Conservation (phyloP, 2,888 invertebrate genomes). For the Spodoptera littoralis region DNA sequence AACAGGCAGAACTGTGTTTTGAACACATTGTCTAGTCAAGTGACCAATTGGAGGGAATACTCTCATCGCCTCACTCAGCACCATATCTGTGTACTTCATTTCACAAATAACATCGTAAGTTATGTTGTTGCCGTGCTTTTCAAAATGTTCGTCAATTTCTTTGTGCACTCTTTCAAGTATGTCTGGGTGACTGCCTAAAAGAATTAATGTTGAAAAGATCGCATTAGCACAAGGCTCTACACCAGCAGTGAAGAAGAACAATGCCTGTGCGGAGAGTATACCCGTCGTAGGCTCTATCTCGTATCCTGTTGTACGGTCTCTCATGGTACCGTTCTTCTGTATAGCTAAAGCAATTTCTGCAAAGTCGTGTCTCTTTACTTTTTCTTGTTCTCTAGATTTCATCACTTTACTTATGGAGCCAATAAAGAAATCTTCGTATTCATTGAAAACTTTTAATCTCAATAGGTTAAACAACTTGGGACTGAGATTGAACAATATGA, state of each 20-base stretch:
- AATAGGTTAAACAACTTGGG: constrained; percentile 53
- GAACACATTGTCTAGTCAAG: constrained; percentile 64
- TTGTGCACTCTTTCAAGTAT: constrained; percentile 58
- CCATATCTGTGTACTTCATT: constrained; percentile 74
- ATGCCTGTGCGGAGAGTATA: constrained; percentile 51
- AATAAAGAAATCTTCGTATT: constrained; percentile 70
- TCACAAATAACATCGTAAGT: constrained; percentile 58
- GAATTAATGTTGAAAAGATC: constrained; percentile 61
- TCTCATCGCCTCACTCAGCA: constrained; percentile 67
- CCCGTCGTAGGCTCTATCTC: constrained; percentile 71
- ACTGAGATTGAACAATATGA: constrained; percentile 47
- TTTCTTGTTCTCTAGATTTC: constrained; percentile 62
- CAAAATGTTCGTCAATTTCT: constrained; percentile 43
- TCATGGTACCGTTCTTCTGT: constrained; percentile 67
- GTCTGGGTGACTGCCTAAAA: constrained; percentile 69
- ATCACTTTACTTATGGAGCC: constrained; percentile 69
- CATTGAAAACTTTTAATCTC: constrained; percentile 63
- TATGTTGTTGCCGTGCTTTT: constrained; percentile 30
- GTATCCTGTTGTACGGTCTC: constrained; percentile 63
- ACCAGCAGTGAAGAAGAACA: constrained; percentile 65
- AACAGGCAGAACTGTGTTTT: constrained; percentile 69
- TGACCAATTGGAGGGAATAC: constrained; percentile 71
- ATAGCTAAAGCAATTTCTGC: constrained; percentile 69
- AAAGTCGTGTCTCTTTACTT: constrained; percentile 70
- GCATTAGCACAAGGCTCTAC: constrained; percentile 68